Percentiles rank a stretch among this genome's conserved stretches.
phyloP scores from a whole-genome alignment of 1,140 invertebrate genomes.

The Lysiphlebus fabarum region DNA sequence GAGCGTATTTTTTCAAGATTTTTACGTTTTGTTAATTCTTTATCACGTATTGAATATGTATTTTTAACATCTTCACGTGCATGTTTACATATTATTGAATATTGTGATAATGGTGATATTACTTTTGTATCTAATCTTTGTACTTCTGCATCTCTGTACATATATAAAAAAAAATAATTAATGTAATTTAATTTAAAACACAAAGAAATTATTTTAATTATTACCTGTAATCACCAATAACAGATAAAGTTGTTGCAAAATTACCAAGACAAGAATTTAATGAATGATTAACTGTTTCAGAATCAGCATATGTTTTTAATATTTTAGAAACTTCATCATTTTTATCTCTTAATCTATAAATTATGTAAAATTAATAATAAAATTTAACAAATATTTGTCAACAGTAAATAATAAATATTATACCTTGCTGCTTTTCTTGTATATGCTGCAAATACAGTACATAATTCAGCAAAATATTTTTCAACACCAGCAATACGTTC shows the following conservation, averaged over 20 bases:
- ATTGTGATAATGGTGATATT: slow-evolving; percentile 64
- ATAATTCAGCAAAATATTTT: slow-evolving; percentile 67
- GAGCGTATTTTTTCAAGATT: slow-evolving; percentile 63
- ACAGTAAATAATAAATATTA: slow-evolving; percentile 19
- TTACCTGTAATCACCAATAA: slow-evolving; percentile 66
- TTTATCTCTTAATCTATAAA: slow-evolving; percentile 63
- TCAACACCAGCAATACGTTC: slow-evolving; percentile 67
- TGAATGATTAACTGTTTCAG: slow-evolving; percentile 69
- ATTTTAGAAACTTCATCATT: slow-evolving; percentile 67
- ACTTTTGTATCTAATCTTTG: slow-evolving; percentile 69
- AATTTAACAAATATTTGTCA: neutral
- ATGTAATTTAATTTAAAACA: neutral
- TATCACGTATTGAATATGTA: slow-evolving; percentile 66
- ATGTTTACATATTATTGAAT: slow-evolving; percentile 69
- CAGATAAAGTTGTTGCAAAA: slow-evolving; percentile 64
- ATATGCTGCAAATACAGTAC: slow-evolving; percentile 63
- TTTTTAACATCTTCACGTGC: slow-evolving; percentile 70
- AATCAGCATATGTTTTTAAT: slow-evolving; percentile 64
- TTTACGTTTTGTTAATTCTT: slow-evolving; percentile 64
- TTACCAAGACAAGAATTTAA: slow-evolving; percentile 61
- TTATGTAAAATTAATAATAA: slow-evolving; percentile 6
- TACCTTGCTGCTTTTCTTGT: slow-evolving; percentile 69
- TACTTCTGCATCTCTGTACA: slow-evolving; percentile 61
- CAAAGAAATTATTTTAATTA: slow-evolving; percentile 6
- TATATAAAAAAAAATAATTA: slow-evolving; percentile 11